Conservation (phyloP, 2,888 invertebrate genomes). For the Cistogaster globosa region DNA sequence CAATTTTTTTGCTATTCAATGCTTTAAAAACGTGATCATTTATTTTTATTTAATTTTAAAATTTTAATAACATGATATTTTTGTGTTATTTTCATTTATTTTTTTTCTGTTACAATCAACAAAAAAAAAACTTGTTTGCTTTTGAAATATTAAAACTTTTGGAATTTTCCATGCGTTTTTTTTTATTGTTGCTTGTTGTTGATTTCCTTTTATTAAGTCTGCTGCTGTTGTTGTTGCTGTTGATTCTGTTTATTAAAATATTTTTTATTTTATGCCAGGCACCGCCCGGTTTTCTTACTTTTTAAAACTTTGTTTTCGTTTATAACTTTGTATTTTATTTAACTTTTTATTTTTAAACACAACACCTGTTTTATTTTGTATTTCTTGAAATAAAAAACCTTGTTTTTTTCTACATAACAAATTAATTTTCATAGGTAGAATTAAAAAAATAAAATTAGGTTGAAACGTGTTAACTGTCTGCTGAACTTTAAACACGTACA, state of each 20-base stretch:
- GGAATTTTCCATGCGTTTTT: conserved; percentile 74
- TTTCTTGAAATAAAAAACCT: conserved; percentile 31
- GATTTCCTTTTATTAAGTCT: conserved; percentile 42
- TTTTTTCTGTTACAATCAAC: conserved; percentile 24
- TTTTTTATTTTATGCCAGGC: conserved; percentile 50
- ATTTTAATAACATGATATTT: conserved; percentile 35
- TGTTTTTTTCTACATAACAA: conserved; percentile 20
- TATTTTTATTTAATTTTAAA: conserved; percentile 45
- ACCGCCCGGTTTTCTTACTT: conserved; percentile 67
- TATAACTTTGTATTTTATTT: neutral
- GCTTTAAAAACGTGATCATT: conserved; percentile 68
- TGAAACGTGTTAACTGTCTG: conserved; percentile 44
- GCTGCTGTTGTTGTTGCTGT: conserved; percentile 32
- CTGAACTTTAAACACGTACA: conserved; percentile 23
- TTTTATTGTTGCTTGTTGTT: conserved; percentile 52
- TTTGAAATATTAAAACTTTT: conserved; percentile 65
- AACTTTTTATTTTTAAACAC: neutral
- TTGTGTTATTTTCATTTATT: conserved; percentile 39
- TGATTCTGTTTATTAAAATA: conserved; percentile 51
- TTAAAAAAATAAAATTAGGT: conserved; percentile 1
- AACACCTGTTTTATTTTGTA: conserved; percentile 34
- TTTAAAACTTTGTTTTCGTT: neutral
- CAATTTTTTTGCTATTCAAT: conserved; percentile 40
- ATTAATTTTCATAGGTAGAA: neutral
- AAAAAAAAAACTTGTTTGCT: conserved; percentile 68